Conservation (phyloP, 1,140 invertebrate species). For the Nephotettix cincticeps region DNA sequence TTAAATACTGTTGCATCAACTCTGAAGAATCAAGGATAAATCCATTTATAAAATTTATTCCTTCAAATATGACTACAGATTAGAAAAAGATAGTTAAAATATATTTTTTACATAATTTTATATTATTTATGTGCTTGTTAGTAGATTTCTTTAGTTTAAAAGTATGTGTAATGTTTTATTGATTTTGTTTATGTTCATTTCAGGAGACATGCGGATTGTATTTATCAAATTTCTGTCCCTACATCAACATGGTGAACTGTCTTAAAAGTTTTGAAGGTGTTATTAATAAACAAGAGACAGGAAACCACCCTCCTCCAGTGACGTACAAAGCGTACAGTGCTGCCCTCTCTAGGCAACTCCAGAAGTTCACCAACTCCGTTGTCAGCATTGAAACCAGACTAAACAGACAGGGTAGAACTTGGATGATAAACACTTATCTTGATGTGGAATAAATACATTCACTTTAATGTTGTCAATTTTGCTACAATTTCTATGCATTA, state of each 20-base stretch:
- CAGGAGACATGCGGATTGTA: background rate
- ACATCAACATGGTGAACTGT: background rate
- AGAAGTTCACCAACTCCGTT: background rate
- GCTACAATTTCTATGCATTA: too few relatives aligned
- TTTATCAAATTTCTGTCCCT: background rate
- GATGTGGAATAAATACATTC: too few relatives aligned
- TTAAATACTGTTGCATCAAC: too few relatives aligned
- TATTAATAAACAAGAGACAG: background rate
- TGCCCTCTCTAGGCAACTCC: background rate
- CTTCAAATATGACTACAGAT: too few relatives aligned
- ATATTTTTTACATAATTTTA: too few relatives aligned
- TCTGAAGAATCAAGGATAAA: too few relatives aligned
- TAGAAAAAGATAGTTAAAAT: too few relatives aligned
- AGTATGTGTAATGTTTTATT: background rate
- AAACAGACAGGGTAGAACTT: constrained; percentile 16
- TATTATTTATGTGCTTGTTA: too few relatives aligned
- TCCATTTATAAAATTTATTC: too few relatives aligned
- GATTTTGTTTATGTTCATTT: background rate
- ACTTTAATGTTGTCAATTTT: too few relatives aligned
- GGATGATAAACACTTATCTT: too few relatives aligned
- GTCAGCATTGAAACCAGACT: constrained; percentile 9
- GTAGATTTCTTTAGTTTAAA: background rate
- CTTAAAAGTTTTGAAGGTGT: background rate
- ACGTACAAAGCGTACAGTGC: constrained; percentile 11
- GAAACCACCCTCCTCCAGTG: background rate